Evolutionary conservation across 2,797 vertebrate species (phyloP).

Genomic region (Miichthys miiuy): DNA sequence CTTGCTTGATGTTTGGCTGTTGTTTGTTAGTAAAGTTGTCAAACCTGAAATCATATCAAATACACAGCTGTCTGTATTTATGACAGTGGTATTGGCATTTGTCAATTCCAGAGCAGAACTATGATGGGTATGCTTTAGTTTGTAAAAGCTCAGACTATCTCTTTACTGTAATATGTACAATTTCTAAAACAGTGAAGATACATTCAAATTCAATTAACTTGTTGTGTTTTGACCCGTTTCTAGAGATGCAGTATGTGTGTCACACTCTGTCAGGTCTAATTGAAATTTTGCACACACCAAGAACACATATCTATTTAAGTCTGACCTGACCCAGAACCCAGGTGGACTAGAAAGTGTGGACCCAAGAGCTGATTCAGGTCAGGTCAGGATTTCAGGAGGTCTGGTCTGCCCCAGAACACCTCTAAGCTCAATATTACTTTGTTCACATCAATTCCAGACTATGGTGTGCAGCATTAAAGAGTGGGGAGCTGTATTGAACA

Average conservation of each 20-base stretch:
- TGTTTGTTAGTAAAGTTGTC: no score
- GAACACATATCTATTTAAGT: neutral
- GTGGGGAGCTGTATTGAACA: neutral
- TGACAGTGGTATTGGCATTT: neutral
- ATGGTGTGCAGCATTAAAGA: slow-evolving; percentile 8
- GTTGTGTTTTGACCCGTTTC: neutral
- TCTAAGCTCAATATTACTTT: slow-evolving; percentile 24
- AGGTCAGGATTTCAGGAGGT: neutral
- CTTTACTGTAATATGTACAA: neutral
- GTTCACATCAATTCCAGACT: slow-evolving; percentile 19
- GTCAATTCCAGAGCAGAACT: neutral
- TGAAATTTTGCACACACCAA: neutral
- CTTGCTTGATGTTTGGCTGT: no score
- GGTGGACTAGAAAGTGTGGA: neutral
- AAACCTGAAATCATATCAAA: no score
- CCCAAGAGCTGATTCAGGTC: slow-evolving; percentile 5
- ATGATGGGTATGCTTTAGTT: neutral
- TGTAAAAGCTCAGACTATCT: neutral
- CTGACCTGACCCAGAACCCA: slow-evolving; percentile 3
- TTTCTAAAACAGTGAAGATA: neutral
- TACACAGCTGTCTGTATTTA: no score
- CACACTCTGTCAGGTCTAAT: neutral
- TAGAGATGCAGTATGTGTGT: neutral
- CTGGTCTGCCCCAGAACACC: neutral
- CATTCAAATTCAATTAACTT: neutral